phyloP scores from a whole-genome alignment of 2,797 vertebrate genomes.

The Amazonetta brasiliensis region DNA sequence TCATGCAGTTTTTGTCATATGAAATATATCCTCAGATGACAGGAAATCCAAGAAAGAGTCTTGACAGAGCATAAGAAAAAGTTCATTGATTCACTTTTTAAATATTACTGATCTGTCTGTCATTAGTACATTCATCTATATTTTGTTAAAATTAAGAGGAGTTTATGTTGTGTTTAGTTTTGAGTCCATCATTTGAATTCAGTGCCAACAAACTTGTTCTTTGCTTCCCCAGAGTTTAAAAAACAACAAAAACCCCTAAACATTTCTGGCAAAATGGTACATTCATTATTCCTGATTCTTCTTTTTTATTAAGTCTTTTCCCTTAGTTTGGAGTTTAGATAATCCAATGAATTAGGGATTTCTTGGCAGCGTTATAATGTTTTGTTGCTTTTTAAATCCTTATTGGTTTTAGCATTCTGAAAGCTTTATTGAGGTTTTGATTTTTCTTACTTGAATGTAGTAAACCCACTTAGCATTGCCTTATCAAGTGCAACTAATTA shows the following conservation, averaged over 20 bases:
- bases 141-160: neutral
- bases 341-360: neutral
- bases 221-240: neutral
- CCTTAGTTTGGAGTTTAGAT: neutral
- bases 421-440: conserved; percentile 44
- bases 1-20: neutral
- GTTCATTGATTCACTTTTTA: neutral
- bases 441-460: conserved; percentile 31
- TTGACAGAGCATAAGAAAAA: neutral
- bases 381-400: neutral
- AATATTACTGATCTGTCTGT: neutral
- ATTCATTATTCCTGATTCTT: neutral
- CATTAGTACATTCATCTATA: neutral
- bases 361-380: neutral
- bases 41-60: neutral
- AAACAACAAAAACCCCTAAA: neutral
- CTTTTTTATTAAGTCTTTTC: neutral
- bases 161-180: neutral
- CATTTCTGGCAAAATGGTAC: neutral
- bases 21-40: neutral
- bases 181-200: neutral
- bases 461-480: conserved; percentile 41
- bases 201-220: neutral
- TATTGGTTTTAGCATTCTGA: neutral
- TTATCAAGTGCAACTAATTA: conserved; percentile 71